Base-by-base conservation (phyloP, 2,113 vertebrate genomes). In the Pelobates fuscus region DNA sequence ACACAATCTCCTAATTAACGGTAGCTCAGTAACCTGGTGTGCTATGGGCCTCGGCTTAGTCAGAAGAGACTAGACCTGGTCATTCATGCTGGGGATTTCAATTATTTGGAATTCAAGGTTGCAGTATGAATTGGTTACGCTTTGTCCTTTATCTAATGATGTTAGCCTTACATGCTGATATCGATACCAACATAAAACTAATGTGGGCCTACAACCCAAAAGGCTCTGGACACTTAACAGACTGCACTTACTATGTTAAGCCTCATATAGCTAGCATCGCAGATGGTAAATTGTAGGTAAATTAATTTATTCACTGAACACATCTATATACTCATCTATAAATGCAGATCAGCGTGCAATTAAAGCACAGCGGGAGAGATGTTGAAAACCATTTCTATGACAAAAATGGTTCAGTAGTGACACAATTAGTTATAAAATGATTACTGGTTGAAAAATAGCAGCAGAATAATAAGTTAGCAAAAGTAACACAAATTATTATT, bases 1-100 rank as follows among this genome's bases (percentile, higher is more conserved):
- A 54, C 64, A 76, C 65, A 57, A 76, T 67, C 65, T 68, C 37
- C 73, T 76, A 76, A 76, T 76, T 76, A 76, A 68, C 73, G 30
- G 57, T n/a, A 68, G 20, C 54, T 61, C 29, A 37, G 55, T 65
- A 68, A 76, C 55, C 65, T 52, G 29, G 57, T 54, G 24, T 76
- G 26, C 65, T 49, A n/a, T 61, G 55, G 55, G 41, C 46, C 67
- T 25, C 29, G 27, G 14, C 57, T 24, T 18, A 61, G 25, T 46
- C 73, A 68, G 41, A 61, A 52, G 73, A 41, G 64, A 61, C 43
- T 52, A 59, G 37, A 67, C 63, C 63, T 67, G 72, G 65, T 67
- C 52, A 68, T 27, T 61, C 57, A 65, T 55, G 55, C 27, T 52
- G 64, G 30, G 57, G 49, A 68, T 76, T 68, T 41, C 64, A 76